These are phyloP conservation scores for Pantherophis vulpinus DNA, from an alignment of 2,797 vertebrate genomes.

Conservation along the genomic window DNA sequence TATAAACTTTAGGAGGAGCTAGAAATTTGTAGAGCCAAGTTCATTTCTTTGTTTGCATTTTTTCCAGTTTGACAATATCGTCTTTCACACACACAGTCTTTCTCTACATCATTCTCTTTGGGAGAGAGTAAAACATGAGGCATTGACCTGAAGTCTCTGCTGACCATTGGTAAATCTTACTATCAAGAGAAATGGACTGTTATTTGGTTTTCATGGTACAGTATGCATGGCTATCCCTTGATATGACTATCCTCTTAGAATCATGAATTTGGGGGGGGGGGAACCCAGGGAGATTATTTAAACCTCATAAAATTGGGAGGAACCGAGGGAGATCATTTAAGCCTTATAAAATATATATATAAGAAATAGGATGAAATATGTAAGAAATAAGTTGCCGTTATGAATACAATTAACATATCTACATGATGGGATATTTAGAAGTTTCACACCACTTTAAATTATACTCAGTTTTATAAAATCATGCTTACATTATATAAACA, in stretches of 20 bases:
- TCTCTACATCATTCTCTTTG: not conserved
- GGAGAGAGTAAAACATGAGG: not conserved
- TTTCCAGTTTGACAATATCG: not conserved
- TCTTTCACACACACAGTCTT: not conserved
- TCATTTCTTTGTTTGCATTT: not conserved
- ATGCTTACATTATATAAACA: not conserved
- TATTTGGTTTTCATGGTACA: not conserved
- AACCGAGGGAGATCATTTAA: not conserved
- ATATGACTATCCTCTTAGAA: not conserved
- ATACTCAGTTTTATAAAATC: not conserved
- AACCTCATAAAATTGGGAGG: no score
- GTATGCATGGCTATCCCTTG: not conserved
- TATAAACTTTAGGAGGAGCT: not conserved
- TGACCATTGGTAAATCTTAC: not conserved
- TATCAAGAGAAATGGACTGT: not conserved
- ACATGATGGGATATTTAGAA: not conserved
- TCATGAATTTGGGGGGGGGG: not conserved
- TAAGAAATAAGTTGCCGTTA: not conserved
- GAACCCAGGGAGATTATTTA: not conserved
- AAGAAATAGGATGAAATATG: not conserved
- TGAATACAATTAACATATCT: not conserved
- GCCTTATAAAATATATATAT: not conserved
- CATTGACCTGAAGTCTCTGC: not conserved
- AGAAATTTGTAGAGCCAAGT: not conserved
- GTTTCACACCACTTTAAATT: not conserved